A percentile compares a stretch with the other conserved stretches of the same genome.
phyloP scores from a whole-genome alignment of 2,797 vertebrate genomes.

The Odontamblyopus lacepedii region DNA sequence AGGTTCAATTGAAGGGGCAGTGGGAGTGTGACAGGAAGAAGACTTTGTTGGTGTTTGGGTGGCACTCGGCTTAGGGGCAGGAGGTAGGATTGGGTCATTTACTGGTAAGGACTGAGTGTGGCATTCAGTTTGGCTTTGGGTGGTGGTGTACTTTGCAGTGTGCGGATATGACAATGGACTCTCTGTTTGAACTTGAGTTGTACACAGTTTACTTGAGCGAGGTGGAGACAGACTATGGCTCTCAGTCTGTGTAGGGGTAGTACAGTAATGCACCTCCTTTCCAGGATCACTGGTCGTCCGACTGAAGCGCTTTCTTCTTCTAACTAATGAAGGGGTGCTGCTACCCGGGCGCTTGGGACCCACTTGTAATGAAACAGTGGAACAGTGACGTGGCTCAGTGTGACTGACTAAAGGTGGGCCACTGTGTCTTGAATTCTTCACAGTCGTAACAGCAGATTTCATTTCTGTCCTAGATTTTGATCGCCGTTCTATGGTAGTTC shows the following conservation, averaged over 20 bases:
- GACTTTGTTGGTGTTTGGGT: conserved; percentile 51
- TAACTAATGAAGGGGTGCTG: conserved; percentile 64
- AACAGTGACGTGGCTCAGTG: conserved; percentile 59
- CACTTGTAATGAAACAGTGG: conserved; percentile 58
- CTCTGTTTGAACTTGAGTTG: conserved; percentile 68
- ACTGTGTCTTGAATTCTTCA: conserved; percentile 65
- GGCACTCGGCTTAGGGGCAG: conserved; percentile 41
- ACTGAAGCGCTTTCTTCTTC: conserved; percentile 71
- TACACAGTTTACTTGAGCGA: conserved; percentile 54
- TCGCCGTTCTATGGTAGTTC: conserved; percentile 54
- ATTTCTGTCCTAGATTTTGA: conserved; percentile 63
- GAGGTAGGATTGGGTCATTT: conserved; percentile 48
- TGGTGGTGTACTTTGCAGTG: conserved; percentile 51
- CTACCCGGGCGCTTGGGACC: conserved; percentile 68
- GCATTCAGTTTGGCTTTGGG: conserved; percentile 64
- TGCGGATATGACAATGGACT: conserved; percentile 29
- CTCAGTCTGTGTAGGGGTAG: conserved; percentile 71
- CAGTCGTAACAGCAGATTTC: conserved; percentile 59
- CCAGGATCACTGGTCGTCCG: conserved; percentile 77
- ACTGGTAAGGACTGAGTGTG: conserved; percentile 38
- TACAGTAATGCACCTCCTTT: conserved; percentile 71
- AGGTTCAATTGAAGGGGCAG: conserved; percentile 26
- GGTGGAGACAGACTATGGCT: conserved; percentile 42
- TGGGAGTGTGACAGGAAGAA: conserved; percentile 31
- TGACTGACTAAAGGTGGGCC: conserved; percentile 61